phyloP scores from a whole-genome alignment of 2,888 invertebrate genomes.

The Pyrgus malvae region DNA sequence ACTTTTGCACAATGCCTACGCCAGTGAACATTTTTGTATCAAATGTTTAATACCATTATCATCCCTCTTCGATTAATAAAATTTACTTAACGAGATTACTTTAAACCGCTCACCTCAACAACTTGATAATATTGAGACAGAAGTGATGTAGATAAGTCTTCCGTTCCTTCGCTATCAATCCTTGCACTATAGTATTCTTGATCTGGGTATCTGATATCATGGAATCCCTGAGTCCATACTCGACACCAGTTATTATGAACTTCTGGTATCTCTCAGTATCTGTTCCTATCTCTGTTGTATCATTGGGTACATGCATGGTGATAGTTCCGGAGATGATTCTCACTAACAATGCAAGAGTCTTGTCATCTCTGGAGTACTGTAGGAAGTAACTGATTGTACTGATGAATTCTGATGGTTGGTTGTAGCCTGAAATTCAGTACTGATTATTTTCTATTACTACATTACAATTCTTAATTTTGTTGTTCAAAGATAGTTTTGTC shows the following conservation, averaged over 20 bases:
- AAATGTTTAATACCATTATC: too few relatives aligned
- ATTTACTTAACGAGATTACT: background rate
- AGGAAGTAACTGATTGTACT: constrained; percentile 83
- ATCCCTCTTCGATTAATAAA: too few relatives aligned
- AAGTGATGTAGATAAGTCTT: constrained; percentile 71
- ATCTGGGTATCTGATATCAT: constrained; percentile 63
- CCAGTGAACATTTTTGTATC: too few relatives aligned
- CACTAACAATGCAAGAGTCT: constrained; percentile 83
- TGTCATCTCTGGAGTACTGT: constrained; percentile 80
- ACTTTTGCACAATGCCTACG: too few relatives aligned
- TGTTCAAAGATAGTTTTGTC: too few relatives aligned
- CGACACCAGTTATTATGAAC: constrained; percentile 64
- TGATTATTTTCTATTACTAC: too few relatives aligned
- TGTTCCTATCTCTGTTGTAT: constrained; percentile 55
- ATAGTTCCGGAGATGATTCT: constrained; percentile 83
- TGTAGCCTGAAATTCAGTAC: constrained; percentile 82
- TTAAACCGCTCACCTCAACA: constrained; percentile 55
- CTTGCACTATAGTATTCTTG: constrained; percentile 61
- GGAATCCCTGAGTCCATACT: constrained; percentile 65
- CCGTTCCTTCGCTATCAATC: constrained; percentile 49
- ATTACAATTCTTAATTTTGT: too few relatives aligned
- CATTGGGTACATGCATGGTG: constrained; percentile 67
- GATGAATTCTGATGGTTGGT: constrained; percentile 83
- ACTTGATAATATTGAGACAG: constrained; percentile 67
- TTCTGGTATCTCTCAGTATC: constrained; percentile 67